Percentiles rank a stretch among this genome's conserved stretches.
Conservation (phyloP, 2,113 vertebrate genomes). For the Zingel zingel region DNA sequence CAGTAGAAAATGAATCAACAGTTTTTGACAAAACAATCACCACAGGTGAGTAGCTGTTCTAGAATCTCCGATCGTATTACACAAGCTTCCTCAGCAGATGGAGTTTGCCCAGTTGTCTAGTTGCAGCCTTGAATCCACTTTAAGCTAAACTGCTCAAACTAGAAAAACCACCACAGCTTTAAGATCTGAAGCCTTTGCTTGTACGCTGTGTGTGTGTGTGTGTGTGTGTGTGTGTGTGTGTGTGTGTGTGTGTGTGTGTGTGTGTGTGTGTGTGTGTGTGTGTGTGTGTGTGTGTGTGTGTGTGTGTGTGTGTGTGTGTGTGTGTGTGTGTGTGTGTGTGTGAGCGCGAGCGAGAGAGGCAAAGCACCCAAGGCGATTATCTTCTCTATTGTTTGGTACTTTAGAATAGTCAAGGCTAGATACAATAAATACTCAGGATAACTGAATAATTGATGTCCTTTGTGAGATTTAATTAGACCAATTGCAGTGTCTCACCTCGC, state of each 20-base stretch:
- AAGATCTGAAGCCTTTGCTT: not conserved
- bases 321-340: not conserved
- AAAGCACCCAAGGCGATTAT: conserved; percentile 11
- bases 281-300: not conserved
- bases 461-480: conserved; percentile 40
- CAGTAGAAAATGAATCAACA: not conserved
- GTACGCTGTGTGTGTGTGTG: not conserved
- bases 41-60: not conserved
- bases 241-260: not conserved
- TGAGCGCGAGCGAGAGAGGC: not conserved
- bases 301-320: not conserved
- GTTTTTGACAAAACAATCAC: not conserved
- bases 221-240: not conserved
- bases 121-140: not conserved
- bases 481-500: conserved; percentile 11
- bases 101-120: no score
- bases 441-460: conserved; percentile 62
- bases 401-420: not conserved
- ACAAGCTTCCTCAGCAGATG: no score
- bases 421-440: conserved; percentile 22
- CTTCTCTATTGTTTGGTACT: conserved; percentile 19
- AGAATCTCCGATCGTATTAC: not conserved
- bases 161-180: not conserved
- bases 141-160: not conserved
- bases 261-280: not conserved